Percentiles rank a stretch among this genome's conserved stretches.
Evolutionary conservation across 2,113 vertebrate genomes (phyloP).

Genomic region (Noturus placidus): DNA sequence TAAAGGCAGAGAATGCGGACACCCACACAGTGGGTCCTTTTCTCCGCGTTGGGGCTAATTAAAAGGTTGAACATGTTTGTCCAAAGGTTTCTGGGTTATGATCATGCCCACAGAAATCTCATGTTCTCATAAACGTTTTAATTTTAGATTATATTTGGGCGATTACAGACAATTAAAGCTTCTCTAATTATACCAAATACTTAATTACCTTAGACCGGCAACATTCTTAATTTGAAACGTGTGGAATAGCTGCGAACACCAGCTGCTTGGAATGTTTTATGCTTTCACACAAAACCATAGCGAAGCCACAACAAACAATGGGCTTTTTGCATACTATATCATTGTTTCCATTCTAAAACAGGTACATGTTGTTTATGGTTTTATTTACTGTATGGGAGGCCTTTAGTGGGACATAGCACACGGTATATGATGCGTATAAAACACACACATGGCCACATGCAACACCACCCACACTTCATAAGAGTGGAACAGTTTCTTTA

Average conservation of each 20-base stretch:
- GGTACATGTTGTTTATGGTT: constrained; percentile 30
- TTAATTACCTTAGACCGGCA: constrained; percentile 72
- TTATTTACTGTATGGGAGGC: constrained; percentile 19
- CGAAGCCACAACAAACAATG: constrained; percentile 35
- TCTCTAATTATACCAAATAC: constrained; percentile 71
- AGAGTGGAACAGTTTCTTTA: background rate
- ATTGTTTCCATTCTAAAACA: constrained; percentile 41
- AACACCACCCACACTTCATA: constrained; percentile 18
- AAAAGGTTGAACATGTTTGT: constrained; percentile 72
- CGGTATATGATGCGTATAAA: constrained; percentile 19
- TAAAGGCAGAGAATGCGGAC: constrained; percentile 56
- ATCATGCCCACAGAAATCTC: constrained; percentile 72
- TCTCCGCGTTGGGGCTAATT: constrained; percentile 69
- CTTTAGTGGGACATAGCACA: constrained; percentile 30
- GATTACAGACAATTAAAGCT: constrained; percentile 76
- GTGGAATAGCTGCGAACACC: constrained; percentile 61
- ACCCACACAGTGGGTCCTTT: constrained; percentile 53
- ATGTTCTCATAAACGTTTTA: constrained; percentile 72
- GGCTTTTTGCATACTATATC: constrained; percentile 27
- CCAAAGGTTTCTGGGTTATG: constrained; percentile 64
- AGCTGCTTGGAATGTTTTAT: constrained; percentile 58
- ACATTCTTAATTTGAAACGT: constrained; percentile 72
- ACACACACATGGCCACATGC: constrained; percentile 28
- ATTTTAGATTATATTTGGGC: constrained; percentile 76
- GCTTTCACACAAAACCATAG: constrained; percentile 47